These are phyloP conservation scores for Cromileptes altivelis DNA, from an alignment of 2,113 vertebrate species.

Conservation along the genomic window DNA sequence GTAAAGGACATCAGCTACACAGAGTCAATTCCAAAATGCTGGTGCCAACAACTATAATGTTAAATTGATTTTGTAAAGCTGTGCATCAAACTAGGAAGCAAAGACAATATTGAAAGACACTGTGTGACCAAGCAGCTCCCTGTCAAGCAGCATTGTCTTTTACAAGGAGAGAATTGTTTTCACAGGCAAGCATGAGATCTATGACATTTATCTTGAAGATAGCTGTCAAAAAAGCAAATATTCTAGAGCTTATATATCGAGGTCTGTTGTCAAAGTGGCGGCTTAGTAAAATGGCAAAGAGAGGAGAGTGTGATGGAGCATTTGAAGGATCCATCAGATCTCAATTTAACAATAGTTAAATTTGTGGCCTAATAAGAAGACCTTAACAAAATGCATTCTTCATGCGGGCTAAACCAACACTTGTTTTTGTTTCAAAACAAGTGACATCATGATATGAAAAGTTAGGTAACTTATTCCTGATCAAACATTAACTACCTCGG, in stretches of 20 bases:
- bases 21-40: not conserved
- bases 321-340: not conserved
- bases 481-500: not conserved
- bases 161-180: not conserved
- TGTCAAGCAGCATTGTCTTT: not conserved
- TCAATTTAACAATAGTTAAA: not conserved
- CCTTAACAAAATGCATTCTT: not conserved
- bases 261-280: not conserved
- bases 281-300: no score
- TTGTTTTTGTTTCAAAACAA: not conserved
- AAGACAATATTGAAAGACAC: not conserved
- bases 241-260: not conserved
- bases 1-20: not conserved
- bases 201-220: not conserved
- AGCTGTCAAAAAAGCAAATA: not conserved
- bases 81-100: not conserved
- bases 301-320: not conserved
- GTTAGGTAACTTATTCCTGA: slow-evolving; percentile 16
- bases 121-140: no score
- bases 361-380: not conserved
- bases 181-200: not conserved
- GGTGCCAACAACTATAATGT: not conserved
- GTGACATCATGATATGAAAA: not conserved
- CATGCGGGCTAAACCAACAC: not conserved
- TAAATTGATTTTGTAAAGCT: not conserved